Evolutionary conservation across 1,140 invertebrate genomes (phyloP).

Genomic region (Drosophila seguyi): DNA sequence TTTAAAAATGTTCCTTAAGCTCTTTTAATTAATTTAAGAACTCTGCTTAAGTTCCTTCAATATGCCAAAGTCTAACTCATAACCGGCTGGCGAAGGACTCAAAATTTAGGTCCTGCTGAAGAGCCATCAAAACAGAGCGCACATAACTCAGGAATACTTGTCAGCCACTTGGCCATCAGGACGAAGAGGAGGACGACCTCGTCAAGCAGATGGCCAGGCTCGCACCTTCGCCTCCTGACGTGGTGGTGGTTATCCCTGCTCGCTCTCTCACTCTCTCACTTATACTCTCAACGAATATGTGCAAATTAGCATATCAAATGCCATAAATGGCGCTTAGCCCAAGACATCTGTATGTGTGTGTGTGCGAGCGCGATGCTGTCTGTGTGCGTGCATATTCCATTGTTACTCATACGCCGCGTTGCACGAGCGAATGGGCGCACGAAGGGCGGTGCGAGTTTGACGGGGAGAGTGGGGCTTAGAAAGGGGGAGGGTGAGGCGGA

Average conservation of each 20-base stretch:
- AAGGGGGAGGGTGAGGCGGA: not conserved
- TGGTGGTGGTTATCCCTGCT: conserved; percentile 57
- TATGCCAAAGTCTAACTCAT: conserved; percentile 11
- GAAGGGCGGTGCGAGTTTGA: conserved; percentile 65
- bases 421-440: conserved; percentile 75
- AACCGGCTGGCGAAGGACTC: conserved; percentile 18
- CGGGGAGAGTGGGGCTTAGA: conserved; percentile 11
- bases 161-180: conserved; percentile 50
- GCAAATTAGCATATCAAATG: conserved; percentile 83
- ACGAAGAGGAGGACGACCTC: conserved; percentile 27
- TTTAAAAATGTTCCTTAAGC: not conserved
- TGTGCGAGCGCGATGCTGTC: conserved; percentile 11
- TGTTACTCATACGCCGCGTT: conserved; percentile 79
- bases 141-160: conserved; percentile 51
- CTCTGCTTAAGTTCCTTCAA: too few relatives aligned
- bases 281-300: conserved; percentile 56
- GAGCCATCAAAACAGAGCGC: conserved; percentile 60
- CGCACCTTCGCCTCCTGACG: conserved; percentile 33
- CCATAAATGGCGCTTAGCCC: conserved; percentile 65
- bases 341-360: conserved; percentile 6
- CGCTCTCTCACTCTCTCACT: conserved; percentile 27
- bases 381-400: conserved; percentile 43
- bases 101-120: conserved; percentile 14
- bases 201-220: conserved; percentile 37
- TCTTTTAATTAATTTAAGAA: not conserved